Percentiles rank a stretch among this genome's conserved stretches.
phyloP scores from a whole-genome alignment of 2,797 vertebrate species.

The Coilia nasus region DNA sequence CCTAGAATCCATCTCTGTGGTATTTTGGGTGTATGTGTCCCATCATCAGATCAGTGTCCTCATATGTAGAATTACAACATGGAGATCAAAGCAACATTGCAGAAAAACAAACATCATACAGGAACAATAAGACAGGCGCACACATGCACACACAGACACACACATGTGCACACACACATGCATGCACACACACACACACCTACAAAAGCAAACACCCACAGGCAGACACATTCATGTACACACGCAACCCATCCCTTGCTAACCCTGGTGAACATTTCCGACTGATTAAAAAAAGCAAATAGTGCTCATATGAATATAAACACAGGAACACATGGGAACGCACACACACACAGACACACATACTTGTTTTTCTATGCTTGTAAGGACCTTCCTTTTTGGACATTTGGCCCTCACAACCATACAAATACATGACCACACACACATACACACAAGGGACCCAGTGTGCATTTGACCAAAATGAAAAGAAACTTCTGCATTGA shows the following conservation, averaged over 20 bases:
- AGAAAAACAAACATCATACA: not conserved
- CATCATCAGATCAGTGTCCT: not conserved
- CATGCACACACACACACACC: no score
- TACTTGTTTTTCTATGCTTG: no score
- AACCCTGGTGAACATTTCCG: not conserved
- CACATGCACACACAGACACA: no score
- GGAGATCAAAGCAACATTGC: not conserved
- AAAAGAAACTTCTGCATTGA: not conserved
- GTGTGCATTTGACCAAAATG: not conserved
- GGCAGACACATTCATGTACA: not conserved
- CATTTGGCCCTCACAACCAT: no score
- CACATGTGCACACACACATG: no score
- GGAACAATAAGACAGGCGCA: not conserved
- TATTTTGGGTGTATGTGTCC: not conserved
- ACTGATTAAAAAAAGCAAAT: conserved; percentile 2
- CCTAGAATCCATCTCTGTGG: not conserved
- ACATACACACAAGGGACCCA: no score
- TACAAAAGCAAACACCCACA: not conserved
- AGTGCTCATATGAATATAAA: not conserved
- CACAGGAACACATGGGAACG: not conserved
- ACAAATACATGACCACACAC: not conserved
- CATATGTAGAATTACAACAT: not conserved
- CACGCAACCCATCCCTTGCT: not conserved
- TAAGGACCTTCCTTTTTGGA: no score
- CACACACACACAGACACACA: not conserved